Evolutionary conservation across 2,888 invertebrate species (phyloP), one percentile per base, ranked within the genome.

Genomic region (Axea sp.): DNA sequence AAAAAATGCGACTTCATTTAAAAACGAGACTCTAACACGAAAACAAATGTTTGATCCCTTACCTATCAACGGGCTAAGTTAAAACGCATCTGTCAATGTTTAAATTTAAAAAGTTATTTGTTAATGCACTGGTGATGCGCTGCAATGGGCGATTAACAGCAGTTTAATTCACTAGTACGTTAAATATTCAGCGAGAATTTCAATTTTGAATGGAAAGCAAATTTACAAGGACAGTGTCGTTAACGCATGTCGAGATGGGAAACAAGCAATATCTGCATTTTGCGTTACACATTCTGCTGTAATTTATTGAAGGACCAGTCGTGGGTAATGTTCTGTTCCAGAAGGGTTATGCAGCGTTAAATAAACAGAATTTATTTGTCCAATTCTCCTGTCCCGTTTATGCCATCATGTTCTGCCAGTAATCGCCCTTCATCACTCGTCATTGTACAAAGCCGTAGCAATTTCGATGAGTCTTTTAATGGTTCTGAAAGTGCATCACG

Each of bases 231-330:
- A 60, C 53, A 19, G 60, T 49, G 65, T 71, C 47, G 71, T 71
- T 55, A 60, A 67, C 45, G 67, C 60, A 24, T 60, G 59, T 71
- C 45, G 71, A 55, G 65, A 55, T 12, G 41, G 53, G 69, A 69
- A 55, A 74, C 74, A 74, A 74, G 74, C 74, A 74, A 74, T 74
- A 74, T 65, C 65, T 60, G 65, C 59, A 53, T 55, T 65, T 65
- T 65, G 47, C 15, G 49, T 65, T 33, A 53, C 59, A 47, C 64
- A 45, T 60, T 28, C 65, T 26, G 26, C 15, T 8, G 69, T 74
- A 74, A 74, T 71, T 74, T 74, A 74, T 74, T 19, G 64, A 74
- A 69, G 74, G 68, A 45, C 57, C 68, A 69, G 17, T 49, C 31
- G 35, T 41, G 64, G 37, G 57, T 73, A 69, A 74, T 64, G 68